Percentiles rank a stretch among this genome's conserved stretches.
Conservation (phyloP, 2,888 invertebrate genomes). For the Volucella inanis region DNA sequence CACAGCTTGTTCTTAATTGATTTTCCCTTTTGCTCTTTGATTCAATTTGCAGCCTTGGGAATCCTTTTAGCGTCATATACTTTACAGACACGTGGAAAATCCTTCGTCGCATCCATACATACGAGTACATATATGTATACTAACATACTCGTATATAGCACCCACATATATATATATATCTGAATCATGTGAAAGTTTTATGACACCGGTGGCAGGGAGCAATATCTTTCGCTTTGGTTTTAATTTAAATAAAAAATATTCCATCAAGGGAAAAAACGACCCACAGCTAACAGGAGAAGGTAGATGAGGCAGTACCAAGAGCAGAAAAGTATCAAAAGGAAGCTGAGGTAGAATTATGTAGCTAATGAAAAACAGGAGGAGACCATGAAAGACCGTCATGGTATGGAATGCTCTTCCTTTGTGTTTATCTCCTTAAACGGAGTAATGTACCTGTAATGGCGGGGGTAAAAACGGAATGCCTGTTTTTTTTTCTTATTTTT, state of each 20-base stretch:
- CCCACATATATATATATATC: neutral
- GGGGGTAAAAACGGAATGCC: neutral
- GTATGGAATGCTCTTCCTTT: constrained; percentile 57
- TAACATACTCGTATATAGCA: neutral
- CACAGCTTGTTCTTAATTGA: constrained; percentile 70
- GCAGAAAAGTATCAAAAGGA: constrained; percentile 12
- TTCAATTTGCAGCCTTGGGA: constrained; percentile 70
- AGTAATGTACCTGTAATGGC: constrained; percentile 67
- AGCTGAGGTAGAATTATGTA: neutral
- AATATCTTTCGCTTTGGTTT: constrained; percentile 72
- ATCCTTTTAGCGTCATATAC: constrained; percentile 67
- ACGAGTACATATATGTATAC: neutral
- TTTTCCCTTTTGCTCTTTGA: constrained; percentile 65
- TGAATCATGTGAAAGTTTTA: constrained; percentile 59
- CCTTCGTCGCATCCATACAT: constrained; percentile 32
- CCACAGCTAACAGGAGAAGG: neutral
- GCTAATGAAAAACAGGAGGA: constrained; percentile 40
- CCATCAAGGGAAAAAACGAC: constrained; percentile 45
- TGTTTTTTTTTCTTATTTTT: constrained; percentile 24
- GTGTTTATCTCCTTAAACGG: constrained; percentile 66
- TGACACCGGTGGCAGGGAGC: constrained; percentile 60
- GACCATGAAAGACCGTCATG: constrained; percentile 36
- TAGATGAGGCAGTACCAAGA: constrained; percentile 2
- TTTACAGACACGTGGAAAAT: constrained; percentile 41
- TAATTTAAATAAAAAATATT: constrained; percentile 72